phyloP scores from a whole-genome alignment of 2,797 vertebrate species.

The Yasuhikotakia modesta region DNA sequence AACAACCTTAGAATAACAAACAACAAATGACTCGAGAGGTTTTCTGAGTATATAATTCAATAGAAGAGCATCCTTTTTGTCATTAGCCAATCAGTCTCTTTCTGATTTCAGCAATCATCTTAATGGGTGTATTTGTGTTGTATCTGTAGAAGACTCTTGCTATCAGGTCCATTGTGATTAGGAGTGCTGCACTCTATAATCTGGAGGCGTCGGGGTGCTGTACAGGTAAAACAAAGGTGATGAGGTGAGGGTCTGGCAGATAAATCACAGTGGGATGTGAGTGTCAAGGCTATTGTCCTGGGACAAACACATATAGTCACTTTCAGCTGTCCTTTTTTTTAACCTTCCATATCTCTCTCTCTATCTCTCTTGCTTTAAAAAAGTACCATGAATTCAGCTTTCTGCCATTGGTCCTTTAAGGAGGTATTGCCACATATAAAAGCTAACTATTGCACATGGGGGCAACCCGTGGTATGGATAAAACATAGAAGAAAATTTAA shows the following conservation, averaged over 20 bases:
- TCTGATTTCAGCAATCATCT: constrained; percentile 62
- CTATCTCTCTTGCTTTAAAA: background rate
- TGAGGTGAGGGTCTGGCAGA: constrained; percentile 29
- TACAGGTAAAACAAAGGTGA: constrained; percentile 8
- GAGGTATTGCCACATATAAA: background rate
- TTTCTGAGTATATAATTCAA: constrained; percentile 44
- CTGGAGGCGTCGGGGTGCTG: constrained; percentile 1
- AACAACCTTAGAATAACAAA: constrained; percentile 43
- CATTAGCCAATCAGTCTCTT: constrained; percentile 59
- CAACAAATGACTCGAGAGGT: constrained; percentile 47
- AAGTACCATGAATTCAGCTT: background rate
- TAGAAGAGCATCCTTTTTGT: constrained; percentile 31
- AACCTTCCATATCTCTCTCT: constrained; percentile 26
- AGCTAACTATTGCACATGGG: no score
- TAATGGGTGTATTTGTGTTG: constrained; percentile 44
- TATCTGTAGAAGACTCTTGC: constrained; percentile 46
- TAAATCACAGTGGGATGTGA: background rate
- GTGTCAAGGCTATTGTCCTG: constrained; percentile 46
- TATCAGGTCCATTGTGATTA: constrained; percentile 62
- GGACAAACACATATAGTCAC: background rate
- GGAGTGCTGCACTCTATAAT: constrained; percentile 40
- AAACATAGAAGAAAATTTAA: no score
- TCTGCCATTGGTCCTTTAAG: background rate
- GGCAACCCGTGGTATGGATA: no score
- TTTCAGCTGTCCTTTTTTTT: constrained; percentile 26